phyloP scores from a whole-genome alignment of 2,113 vertebrate genomes.

The Promerops cafer region DNA sequence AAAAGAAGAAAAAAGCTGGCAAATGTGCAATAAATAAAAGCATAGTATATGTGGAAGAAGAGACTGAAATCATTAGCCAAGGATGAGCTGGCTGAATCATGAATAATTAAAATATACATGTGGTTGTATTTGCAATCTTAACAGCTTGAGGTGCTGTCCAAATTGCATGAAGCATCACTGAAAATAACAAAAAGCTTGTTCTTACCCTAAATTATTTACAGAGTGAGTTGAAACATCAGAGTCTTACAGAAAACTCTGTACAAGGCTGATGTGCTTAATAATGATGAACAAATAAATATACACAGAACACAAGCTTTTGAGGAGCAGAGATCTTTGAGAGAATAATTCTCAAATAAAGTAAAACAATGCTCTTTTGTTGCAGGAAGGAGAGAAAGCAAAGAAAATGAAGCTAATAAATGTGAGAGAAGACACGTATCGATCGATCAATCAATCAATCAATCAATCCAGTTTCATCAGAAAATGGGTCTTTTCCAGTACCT shows the following conservation, averaged over 20 bases:
- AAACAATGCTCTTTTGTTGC: background rate
- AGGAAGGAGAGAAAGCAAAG: background rate
- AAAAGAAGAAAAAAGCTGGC: background rate
- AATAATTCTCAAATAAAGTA: background rate
- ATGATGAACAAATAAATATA: background rate
- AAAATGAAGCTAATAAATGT: background rate
- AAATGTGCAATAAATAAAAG: background rate
- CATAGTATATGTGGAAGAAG: background rate
- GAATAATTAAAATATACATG: background rate
- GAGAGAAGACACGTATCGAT: background rate
- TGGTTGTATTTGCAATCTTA: background rate
- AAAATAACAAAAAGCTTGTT: background rate
- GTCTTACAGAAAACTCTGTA: background rate
- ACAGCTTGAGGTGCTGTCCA: background rate
- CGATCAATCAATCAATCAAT: background rate
- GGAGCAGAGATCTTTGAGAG: background rate
- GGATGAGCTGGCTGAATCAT: background rate
- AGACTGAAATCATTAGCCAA: background rate
- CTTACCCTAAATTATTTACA: background rate
- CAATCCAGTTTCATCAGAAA: background rate
- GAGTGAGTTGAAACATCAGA: background rate
- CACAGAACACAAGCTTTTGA: background rate
- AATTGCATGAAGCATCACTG: background rate
- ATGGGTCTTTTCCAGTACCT: background rate
- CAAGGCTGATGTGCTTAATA: background rate